Conservation (phyloP, 1,140 invertebrate genomes). For the Cotesia typhae region DNA sequence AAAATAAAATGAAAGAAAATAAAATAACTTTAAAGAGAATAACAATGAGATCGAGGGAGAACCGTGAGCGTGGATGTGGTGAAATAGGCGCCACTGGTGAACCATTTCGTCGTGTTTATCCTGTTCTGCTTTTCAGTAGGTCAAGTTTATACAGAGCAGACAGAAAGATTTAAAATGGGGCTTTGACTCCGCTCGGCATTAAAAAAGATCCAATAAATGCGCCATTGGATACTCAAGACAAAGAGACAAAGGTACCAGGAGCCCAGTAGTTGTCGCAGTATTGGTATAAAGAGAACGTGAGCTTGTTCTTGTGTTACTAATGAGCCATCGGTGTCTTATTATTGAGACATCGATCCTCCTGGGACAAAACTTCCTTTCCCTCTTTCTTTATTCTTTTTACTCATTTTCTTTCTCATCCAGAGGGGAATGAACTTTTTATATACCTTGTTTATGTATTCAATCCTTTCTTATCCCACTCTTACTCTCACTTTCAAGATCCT, state of each 20-base stretch:
- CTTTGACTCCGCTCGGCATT: not conserved
- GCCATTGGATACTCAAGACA: not conserved
- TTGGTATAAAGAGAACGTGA: slow-evolving; percentile 23
- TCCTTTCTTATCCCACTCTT: slow-evolving; percentile 1
- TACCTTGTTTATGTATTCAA: not conserved
- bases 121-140: slow-evolving; percentile 40
- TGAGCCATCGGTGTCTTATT: slow-evolving; percentile 53
- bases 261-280: not conserved
- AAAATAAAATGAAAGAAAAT: not conserved
- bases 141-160: slow-evolving; percentile 42
- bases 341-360: slow-evolving; percentile 49
- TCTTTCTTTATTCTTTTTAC: not conserved
- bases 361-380: slow-evolving; percentile 23
- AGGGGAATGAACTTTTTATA: slow-evolving; percentile 10
- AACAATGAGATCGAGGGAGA: slow-evolving; percentile 10
- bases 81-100: slow-evolving; percentile 13
- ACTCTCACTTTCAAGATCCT: slow-evolving; percentile 22
- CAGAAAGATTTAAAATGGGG: not conserved
- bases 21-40: slow-evolving; percentile 2
- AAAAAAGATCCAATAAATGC: slow-evolving; percentile 8
- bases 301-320: slow-evolving; percentile 53
- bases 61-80: not conserved
- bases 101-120: slow-evolving; percentile 12
- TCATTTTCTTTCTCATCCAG: not conserved
- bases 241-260: slow-evolving; percentile 17